Evolutionary conservation across 2,113 vertebrate species (phyloP), one percentile per base, ranked within the genome.

Genomic region (Mormyrus iriodes): DNA sequence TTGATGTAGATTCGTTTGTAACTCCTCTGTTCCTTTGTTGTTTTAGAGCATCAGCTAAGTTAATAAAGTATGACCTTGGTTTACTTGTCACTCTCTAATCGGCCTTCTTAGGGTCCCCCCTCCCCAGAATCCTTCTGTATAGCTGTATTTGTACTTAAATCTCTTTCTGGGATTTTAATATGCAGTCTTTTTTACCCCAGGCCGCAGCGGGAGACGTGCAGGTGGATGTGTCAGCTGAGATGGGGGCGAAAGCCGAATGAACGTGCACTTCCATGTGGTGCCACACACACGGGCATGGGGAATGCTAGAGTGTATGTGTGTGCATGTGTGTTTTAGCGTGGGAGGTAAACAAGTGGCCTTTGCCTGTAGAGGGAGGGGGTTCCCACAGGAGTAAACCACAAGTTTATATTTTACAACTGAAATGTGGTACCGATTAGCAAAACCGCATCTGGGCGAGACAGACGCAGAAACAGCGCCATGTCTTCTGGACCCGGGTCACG

Each of bases 401-500:
- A 31, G 44, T 44, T 88, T 52, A 27, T 53, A 79, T 88, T 88
- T 88, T 88, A 88, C 69, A 53, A 39, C 88, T 53, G 46, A 51
- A 76, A 88, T 88, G 65, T 88, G 69, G 19, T 88, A 88, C 13
- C 69, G 73, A 88, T 88, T 88, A 88, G 65, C n/a, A 39, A 88
- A 52, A 24, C 88, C 46, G 69, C 88, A n/a, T 51, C 27, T 52
- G 19, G 46, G n/a, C 88, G 27, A 76, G 46, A 10, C 88, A 0
- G 27, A 10, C 69, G 10, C 48, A 21, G 48, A 35, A n/a, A 24
- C 27, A 73, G 44, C 44, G 15, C 44, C 55, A 7, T 46, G 48
- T 15, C 49, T 27, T 58, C 61, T 53, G 48, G 31, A 3, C 13
- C 73, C 10, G 15, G 31, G 35, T 35, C 73, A 1, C 35, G 35